These are phyloP conservation scores for Synanthedon tipuliformis DNA, from an alignment of 2,888 invertebrate genomes.

Conservation along the genomic window DNA sequence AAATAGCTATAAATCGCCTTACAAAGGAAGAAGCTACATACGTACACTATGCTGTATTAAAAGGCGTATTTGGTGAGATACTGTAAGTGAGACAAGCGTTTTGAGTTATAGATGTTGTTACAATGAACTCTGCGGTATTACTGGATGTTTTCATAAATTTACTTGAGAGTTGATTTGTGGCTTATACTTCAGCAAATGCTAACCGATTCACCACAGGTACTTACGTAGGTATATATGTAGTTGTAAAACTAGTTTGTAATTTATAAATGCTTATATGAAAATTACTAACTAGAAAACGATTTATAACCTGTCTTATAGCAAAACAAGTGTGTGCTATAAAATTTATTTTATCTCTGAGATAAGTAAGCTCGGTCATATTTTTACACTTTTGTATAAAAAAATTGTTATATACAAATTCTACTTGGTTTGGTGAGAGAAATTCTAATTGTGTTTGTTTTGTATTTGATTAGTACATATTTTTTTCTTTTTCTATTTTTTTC, in stretches of 20 bases:
- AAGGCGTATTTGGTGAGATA: slow-evolving; percentile 32
- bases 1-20: slow-evolving; percentile 58
- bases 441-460: too few relatives aligned
- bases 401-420: too few relatives aligned
- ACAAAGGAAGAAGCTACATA: slow-evolving; percentile 48
- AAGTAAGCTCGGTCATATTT: too few relatives aligned
- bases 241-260: background rate
- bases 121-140: slow-evolving; percentile 5
- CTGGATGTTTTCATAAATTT: background rate
- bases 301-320: too few relatives aligned
- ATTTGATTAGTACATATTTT: too few relatives aligned
- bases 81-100: slow-evolving; percentile 16
- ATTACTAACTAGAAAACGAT: background rate
- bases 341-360: too few relatives aligned
- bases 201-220: background rate
- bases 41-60: slow-evolving; percentile 11
- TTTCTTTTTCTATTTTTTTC: too few relatives aligned
- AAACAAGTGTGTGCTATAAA: too few relatives aligned
- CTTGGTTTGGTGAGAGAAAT: too few relatives aligned
- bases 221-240: background rate
- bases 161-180: background rate
- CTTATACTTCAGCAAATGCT: background rate
- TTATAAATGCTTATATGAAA: background rate
- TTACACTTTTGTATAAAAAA: too few relatives aligned
- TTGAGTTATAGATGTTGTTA: slow-evolving; percentile 23